Evolutionary conservation across 1,140 invertebrate species (phyloP).

Genomic region (Neoseiulus cucumeris): DNA sequence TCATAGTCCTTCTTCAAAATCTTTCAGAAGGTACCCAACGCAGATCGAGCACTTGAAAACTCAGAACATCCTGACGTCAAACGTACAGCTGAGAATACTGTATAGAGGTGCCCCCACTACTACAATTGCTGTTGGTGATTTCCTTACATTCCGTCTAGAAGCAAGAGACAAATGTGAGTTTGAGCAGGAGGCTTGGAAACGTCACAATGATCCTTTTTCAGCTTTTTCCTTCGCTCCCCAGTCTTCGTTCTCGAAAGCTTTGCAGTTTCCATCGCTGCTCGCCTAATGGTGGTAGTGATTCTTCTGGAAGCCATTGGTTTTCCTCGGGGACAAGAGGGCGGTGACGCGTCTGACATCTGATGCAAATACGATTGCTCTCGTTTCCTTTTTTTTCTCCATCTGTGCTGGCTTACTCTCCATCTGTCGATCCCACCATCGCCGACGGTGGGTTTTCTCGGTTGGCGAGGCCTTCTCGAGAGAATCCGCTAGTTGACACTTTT

Average conservation of each 20-base stretch:
- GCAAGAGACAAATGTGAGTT: conserved; percentile 73
- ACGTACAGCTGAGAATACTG: conserved; percentile 58
- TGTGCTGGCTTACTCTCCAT: no score
- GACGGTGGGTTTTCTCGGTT: no score
- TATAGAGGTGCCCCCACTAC: conserved; percentile 75
- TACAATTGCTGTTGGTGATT: conserved; percentile 80
- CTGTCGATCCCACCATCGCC: no score
- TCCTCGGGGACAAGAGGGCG: no score
- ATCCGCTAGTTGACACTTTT: no score
- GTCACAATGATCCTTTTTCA: no score
- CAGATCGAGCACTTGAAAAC: conserved; percentile 74
- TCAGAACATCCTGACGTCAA: conserved; percentile 66
- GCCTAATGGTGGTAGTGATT: no score
- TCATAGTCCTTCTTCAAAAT: conserved; percentile 34
- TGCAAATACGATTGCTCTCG: not conserved
- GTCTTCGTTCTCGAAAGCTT: no score
- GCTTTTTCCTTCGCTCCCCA: no score
- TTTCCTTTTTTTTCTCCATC: not conserved
- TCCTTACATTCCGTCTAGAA: conserved; percentile 66
- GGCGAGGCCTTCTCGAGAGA: no score
- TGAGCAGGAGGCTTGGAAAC: conserved; percentile 17
- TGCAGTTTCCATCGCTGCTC: no score
- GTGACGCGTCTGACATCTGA: not conserved
- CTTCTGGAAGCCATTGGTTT: no score
- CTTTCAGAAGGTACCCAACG: conserved; percentile 49